phyloP scores from a whole-genome alignment of 2,113 vertebrate species.

The Nerophis ophidion region DNA sequence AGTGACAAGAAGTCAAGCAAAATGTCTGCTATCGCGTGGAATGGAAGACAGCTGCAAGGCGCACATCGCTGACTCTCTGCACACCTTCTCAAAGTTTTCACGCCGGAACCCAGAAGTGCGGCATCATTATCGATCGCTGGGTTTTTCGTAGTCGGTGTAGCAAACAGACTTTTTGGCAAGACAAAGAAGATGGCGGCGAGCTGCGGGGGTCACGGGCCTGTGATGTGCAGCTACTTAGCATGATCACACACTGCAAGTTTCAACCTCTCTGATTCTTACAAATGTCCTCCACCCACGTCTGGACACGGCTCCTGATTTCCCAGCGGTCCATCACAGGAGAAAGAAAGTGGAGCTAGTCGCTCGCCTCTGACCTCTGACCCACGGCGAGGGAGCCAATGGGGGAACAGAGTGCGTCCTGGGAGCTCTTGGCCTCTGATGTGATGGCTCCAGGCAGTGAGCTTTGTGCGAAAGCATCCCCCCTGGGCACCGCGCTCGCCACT shows the following conservation, averaged over 20 bases:
- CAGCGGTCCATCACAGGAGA: slow-evolving; percentile 56
- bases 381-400: slow-evolving; percentile 54
- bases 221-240: slow-evolving; percentile 42
- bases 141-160: background rate
- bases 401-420: slow-evolving; percentile 49
- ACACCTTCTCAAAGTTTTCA: background rate
- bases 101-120: background rate
- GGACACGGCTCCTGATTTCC: slow-evolving; percentile 54
- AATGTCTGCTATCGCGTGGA: background rate
- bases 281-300: slow-evolving; percentile 63
- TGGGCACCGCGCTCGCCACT: slow-evolving; percentile 61
- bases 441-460: slow-evolving; percentile 72
- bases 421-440: slow-evolving; percentile 68
- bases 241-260: slow-evolving; percentile 60
- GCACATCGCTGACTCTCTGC: background rate
- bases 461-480: slow-evolving; percentile 63
- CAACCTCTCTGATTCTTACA: slow-evolving; percentile 60
- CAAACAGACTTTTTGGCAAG: background rate
- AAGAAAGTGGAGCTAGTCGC: slow-evolving; percentile 57
- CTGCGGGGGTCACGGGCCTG: slow-evolving; percentile 10
- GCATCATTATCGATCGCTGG: slow-evolving; percentile 1
- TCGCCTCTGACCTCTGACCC: slow-evolving; percentile 64
- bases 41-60: slow-evolving; percentile 6
- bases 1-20: background rate
- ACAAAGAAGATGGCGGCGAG: background rate